Base-by-base conservation (phyloP, 2,888 invertebrate species). In the Sesia bembeciformis region DNA sequence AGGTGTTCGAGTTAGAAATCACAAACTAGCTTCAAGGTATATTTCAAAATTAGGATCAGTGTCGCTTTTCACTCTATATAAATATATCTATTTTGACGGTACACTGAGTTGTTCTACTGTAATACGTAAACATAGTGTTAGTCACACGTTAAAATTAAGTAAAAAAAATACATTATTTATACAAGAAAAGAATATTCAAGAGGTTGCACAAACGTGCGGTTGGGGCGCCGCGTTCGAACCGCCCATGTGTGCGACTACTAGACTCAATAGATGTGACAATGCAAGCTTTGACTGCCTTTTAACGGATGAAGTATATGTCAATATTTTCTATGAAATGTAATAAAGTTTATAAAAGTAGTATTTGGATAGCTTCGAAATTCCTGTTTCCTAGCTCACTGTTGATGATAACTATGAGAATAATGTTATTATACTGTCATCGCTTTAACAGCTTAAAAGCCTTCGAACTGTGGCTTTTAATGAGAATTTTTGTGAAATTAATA, bases 401-500 rank as follows among this genome's bases (percentile, higher is more conserved):
- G 65, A 68, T 68, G n/a, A 65, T 63, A 68, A 74, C 72, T 68
- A 69, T 66, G 74, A 66, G 67, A 64, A 63, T 68, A 65, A 67
- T 66, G 70, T 69, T 70, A 55, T 43, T 6, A 67, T 69, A 74
- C 72, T 63, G 78, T 76, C 81, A 78, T 77, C 81, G 88, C 88
- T 88, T 86, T 76, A 76, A 84, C 85, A 86, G 88, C 87, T 87
- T 88, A 80, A 86, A 87, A 88, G 88, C 88, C 88, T 88, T 86
- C 79, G 76, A 73, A 84, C 82, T 88, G 88, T 89, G 88, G 88
- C 88, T 88, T 88, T 88, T 85, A 82, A 84, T 81, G 73, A 85
- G 82, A 84, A 82, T 78, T 88, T 88, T 89, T 88, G 88, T 88
- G 88, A 87, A 87, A 86, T 86, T 88, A 89, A 88, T 87, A 87